A percentile compares a stretch with the other conserved stretches of the same genome.
These are phyloP conservation scores for Leuciscus idus DNA, from an alignment of 2,113 vertebrate species.

Conservation along the genomic window DNA sequence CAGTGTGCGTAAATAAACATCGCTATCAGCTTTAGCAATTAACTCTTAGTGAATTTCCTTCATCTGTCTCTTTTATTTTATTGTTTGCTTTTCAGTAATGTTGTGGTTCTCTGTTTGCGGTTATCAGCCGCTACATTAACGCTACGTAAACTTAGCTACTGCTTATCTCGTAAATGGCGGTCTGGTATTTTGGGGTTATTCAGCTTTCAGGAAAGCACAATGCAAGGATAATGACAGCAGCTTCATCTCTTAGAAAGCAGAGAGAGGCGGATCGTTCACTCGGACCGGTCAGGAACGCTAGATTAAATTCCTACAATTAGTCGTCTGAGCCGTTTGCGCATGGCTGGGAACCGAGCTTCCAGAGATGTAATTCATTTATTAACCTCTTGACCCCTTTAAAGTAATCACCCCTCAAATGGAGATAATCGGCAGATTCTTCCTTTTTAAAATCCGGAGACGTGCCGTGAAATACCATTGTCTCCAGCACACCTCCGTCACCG, in stretches of 20 bases:
- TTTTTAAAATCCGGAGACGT: slow-evolving; percentile 67
- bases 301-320: slow-evolving; percentile 24
- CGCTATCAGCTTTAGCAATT: neutral
- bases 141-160: slow-evolving; percentile 20
- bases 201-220: slow-evolving; percentile 20
- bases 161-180: slow-evolving; percentile 38
- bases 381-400: slow-evolving; percentile 69
- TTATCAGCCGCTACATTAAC: slow-evolving; percentile 16
- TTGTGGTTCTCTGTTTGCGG: slow-evolving; percentile 14
- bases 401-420: slow-evolving; percentile 71
- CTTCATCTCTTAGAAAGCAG: slow-evolving; percentile 16
- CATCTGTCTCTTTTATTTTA: neutral
- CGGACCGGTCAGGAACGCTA: neutral
- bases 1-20: neutral
- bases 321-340: slow-evolving; percentile 9
- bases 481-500: slow-evolving; percentile 59
- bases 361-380: slow-evolving; percentile 69
- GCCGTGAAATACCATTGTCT: slow-evolving; percentile 65
- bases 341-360: slow-evolving; percentile 65
- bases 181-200: slow-evolving; percentile 44
- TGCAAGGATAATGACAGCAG: slow-evolving; percentile 44
- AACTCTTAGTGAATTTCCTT: neutral
- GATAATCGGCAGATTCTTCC: slow-evolving; percentile 69
- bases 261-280: neutral
- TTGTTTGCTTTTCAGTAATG: neutral